A percentile compares a stretch with the other conserved stretches of the same genome.
Evolutionary conservation across 2,888 invertebrate species (phyloP).

Genomic region (Pilophorus perplexus): DNA sequence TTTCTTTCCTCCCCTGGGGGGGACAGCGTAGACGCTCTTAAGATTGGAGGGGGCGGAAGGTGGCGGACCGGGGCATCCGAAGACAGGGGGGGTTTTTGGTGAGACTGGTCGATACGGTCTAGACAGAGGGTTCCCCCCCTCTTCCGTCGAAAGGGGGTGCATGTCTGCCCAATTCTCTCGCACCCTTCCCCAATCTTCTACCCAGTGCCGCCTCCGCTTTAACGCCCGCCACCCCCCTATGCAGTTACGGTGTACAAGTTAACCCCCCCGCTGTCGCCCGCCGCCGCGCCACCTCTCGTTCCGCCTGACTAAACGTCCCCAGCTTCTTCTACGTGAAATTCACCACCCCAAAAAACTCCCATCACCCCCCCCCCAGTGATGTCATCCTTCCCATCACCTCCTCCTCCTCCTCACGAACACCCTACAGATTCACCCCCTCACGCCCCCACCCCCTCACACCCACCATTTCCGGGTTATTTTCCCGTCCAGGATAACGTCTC

Average conservation of each 20-base stretch:
- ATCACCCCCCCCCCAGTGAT: no score
- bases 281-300: background rate
- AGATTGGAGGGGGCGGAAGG: constrained; percentile 14
- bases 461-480: background rate
- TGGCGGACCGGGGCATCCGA: background rate
- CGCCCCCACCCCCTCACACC: background rate
- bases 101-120: constrained; percentile 35
- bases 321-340: background rate
- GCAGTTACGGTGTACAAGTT: constrained; percentile 26
- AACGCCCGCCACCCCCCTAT: background rate
- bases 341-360: no score
- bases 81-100: background rate
- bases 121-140: constrained; percentile 16
- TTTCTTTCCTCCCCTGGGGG: constrained; percentile 4
- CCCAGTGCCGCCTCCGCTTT: background rate
- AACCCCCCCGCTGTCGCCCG: constrained; percentile 1
- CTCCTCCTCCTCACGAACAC: no score
- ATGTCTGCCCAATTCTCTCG: constrained; percentile 33
- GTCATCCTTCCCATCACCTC: no score
- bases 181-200: background rate
- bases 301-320: background rate
- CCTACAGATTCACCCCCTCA: background rate
- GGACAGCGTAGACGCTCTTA: background rate
- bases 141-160: constrained; percentile 23
- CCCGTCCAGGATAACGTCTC: background rate